Evolutionary conservation across 2,113 vertebrate species (phyloP), one percentile per base, ranked within the genome.

Genomic region (Eolophus roseicapilla): DNA sequence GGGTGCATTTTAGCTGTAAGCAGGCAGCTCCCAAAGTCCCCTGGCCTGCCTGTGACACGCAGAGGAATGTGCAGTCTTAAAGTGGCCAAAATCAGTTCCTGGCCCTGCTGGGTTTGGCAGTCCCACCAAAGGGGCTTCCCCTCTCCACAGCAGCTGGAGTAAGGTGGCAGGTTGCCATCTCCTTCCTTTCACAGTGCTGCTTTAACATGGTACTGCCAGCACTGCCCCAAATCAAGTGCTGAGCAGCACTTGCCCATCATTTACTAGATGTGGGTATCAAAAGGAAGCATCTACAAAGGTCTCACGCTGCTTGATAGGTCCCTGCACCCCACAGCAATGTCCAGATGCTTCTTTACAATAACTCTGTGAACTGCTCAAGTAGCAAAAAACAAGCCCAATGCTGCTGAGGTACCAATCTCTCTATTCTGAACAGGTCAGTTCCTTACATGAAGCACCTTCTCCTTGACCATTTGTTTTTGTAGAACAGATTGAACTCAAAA

Each of bases 21-120:
- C 63, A 68, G 69, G 49, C 33, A 9, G 63, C 50, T 69, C 53
- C 65, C 63, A 17, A 23, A 63, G 44, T 47, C 4, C 64, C 25
- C 41, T 0, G 53, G 52, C 59, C 69, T 67, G 69, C 35, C 1
- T 37, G 43, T 8, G 73, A 15, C 11, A 2, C 7, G 0, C 43
- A 35, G 49, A 73, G 39, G 25, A 59, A 60, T 11, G 5, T 4
- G 23, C n/a, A 31, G 2, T 5, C n/a, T 17, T 33, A 3, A 17
- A 73, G 59, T 1, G 3, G 37, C 17, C 50, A 33, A 7, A 23
- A 47, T 19, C 5, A 23, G 35, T 16, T 70, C 62, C 75, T 23
- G 28, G 52, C 47, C 28, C 49, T 68, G 46, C 70, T 62, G 43
- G 11, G 17, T 69, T 44, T 29, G 67, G 39, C 29, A 46, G 31